phyloP scores from a whole-genome alignment of 2,888 invertebrate genomes.

The Alloplasta piceator region DNA sequence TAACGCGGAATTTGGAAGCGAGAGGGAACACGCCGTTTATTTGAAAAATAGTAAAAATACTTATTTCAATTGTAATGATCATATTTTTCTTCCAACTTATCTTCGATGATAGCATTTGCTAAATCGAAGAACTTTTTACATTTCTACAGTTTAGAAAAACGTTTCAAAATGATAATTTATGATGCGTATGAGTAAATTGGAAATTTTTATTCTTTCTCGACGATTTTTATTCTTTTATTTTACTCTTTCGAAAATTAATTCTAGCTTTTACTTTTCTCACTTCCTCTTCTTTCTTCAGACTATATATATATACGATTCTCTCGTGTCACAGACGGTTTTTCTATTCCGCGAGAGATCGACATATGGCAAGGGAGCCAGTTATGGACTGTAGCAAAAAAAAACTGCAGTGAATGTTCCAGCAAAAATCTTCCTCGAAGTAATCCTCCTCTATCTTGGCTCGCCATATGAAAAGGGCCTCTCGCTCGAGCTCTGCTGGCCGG shows the following conservation, averaged over 20 bases:
- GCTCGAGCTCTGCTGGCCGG: not conserved
- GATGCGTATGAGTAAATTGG: no score
- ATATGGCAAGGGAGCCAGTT: slow-evolving; percentile 18
- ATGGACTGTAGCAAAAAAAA: slow-evolving; percentile 10
- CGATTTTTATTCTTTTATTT: no score
- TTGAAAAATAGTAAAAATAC: no score
- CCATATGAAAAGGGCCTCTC: not conserved
- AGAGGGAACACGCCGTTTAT: no score
- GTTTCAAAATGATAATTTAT: no score
- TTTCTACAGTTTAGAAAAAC: no score
- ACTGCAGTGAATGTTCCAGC: not conserved
- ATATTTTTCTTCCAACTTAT: no score
- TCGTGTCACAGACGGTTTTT: not conserved
- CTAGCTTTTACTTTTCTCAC: not conserved
- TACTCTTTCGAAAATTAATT: not conserved
- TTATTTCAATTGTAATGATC: no score
- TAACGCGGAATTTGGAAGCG: no score
- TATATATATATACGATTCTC: not conserved
- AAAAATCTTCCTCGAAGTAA: not conserved
- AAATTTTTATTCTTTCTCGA: no score
- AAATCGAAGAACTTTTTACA: no score
- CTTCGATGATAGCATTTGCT: no score
- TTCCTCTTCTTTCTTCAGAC: not conserved
- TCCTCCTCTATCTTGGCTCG: not conserved
- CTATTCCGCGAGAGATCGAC: slow-evolving; percentile 10